Base-by-base conservation (phyloP, 2,113 vertebrate genomes). In the Protobothrops mucrosquamatus region DNA sequence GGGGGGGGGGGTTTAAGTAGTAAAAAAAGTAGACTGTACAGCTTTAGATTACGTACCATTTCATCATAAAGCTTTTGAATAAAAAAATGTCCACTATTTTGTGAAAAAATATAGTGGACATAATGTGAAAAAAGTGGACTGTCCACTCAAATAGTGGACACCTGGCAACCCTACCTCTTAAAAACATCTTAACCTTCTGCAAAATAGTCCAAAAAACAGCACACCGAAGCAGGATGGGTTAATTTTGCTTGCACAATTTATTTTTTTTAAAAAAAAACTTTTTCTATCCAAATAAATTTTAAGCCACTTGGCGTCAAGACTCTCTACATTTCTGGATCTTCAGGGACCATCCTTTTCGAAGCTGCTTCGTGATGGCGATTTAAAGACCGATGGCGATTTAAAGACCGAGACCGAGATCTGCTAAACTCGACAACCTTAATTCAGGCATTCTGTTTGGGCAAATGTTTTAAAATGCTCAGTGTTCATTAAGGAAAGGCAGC, bases 401-500 rank as follows among this genome's bases (percentile, higher is more conserved):
- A n/a, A n/a, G n/a, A n/a, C n/a, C n/a, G n/a, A n/a, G n/a, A n/a
- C n/a, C n/a, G n/a, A n/a, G 20, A 56, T 81, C 52, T 89, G 18
- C 9, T 39, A 74, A 57, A 64, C 4, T 29, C 29, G 81, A 89
- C 23, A 12, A n/a, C 2, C n/a, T 93, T 91, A 34, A 91, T 26
- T 93, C 26, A 22, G n/a, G 57, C 3, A 0, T 88, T 92, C 55
- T 12, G 1, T 52, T 95, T 90, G 94, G 93, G 85, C 90, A 0
- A 93, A 91, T 2, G 59, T 34, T 93, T 74, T 0, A 87, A 92
- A 91, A 0, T 23, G 51, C 22, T 57, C n/a, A 15, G 89, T 93
- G 29, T 29, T 39, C 0, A 12, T 91, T 93, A 95, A 95, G 95
- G 90, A 9, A 96, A 93, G 12, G 34, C 86, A 95, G 94, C 91